Percentiles rank a stretch among this genome's conserved stretches.
These are phyloP conservation scores for Drosophila yakuba DNA, from an alignment of 1,140 invertebrate genomes.

Conservation along the genomic window DNA sequence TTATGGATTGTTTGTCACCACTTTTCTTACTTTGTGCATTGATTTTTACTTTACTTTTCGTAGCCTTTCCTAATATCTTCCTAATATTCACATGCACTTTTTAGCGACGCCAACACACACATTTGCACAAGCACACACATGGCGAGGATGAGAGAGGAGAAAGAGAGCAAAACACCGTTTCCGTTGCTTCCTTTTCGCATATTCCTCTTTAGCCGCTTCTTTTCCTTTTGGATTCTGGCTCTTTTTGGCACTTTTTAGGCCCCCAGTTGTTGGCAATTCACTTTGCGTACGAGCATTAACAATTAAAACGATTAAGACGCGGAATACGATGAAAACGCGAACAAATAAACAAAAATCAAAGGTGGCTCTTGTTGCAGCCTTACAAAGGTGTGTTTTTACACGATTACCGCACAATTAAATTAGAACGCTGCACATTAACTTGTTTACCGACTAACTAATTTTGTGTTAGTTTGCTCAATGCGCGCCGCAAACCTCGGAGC, in stretches of 20 bases:
- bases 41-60: slow-evolving; percentile 6
- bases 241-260: slow-evolving; percentile 8
- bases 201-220: slow-evolving; percentile 23
- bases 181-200: slow-evolving; percentile 31
- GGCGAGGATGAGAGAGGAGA: slow-evolving; percentile 1
- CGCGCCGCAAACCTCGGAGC: too few relatives aligned
- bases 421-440: neutral
- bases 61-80: slow-evolving; percentile 32
- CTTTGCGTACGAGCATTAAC: slow-evolving; percentile 20
- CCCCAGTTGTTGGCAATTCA: slow-evolving; percentile 4
- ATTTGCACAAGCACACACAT: slow-evolving; percentile 24
- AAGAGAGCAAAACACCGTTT: slow-evolving; percentile 13
- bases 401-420: neutral
- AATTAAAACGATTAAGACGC: slow-evolving; percentile 15
- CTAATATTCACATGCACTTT: slow-evolving; percentile 57
- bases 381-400: neutral
- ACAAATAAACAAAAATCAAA: neutral
- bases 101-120: slow-evolving; percentile 40
- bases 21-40: slow-evolving; percentile 15
- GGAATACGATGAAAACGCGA: neutral
- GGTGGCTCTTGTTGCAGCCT: neutral
- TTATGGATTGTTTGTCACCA: slow-evolving; percentile 12
- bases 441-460: too few relatives aligned
- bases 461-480: too few relatives aligned
- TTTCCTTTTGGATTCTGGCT: slow-evolving; percentile 8